These are phyloP conservation scores for Lemur catta DNA, from an alignment of 2,797 vertebrate species.

Conservation along the genomic window DNA sequence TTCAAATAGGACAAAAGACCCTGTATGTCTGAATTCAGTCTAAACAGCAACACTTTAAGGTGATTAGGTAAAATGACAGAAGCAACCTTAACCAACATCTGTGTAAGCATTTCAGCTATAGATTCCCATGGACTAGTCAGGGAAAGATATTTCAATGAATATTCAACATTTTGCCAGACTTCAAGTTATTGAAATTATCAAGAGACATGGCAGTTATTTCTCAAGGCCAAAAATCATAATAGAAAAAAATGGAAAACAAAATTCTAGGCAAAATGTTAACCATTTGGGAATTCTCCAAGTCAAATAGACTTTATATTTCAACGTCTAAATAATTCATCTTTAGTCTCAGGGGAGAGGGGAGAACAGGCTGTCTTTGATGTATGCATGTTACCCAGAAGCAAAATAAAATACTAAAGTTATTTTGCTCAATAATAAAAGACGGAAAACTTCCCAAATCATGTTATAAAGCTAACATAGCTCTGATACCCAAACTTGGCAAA, in stretches of 20 bases:
- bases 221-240: background rate
- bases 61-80: background rate
- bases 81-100: background rate
- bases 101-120: background rate
- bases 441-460: background rate
- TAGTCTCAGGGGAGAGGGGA: background rate
- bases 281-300: background rate
- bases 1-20: background rate
- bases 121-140: background rate
- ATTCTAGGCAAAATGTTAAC: constrained; percentile 8
- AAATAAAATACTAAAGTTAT: background rate
- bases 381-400: background rate
- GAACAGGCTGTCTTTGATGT: background rate
- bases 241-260: background rate
- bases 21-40: background rate
- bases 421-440: background rate
- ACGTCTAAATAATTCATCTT: constrained; percentile 8
- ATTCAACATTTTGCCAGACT: background rate
- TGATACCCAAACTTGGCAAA: constrained; percentile 17
- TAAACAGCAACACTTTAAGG: background rate
- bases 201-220: background rate
- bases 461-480: constrained; percentile 9
- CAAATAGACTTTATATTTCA: background rate
- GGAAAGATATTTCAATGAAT: background rate
- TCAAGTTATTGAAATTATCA: background rate